These are phyloP conservation scores for Phortica okadai DNA, from an alignment of 2,888 invertebrate species.

Conservation along the genomic window DNA sequence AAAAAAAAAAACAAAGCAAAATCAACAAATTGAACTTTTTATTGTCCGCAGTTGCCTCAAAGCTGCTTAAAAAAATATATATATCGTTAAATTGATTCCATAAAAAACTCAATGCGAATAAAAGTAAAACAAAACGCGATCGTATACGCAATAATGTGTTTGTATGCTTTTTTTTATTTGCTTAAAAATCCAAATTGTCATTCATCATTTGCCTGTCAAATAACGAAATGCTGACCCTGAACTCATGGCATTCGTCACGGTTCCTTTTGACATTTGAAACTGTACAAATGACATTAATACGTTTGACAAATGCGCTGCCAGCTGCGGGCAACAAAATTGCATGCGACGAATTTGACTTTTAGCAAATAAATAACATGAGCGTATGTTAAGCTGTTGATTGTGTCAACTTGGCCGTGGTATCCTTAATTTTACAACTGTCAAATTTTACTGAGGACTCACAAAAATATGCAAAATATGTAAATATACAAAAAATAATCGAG, in stretches of 20 bases:
- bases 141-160: background rate
- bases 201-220: slow-evolving; percentile 32
- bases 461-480: too few species aligned
- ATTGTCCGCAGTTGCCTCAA: slow-evolving; percentile 33
- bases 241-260: slow-evolving; percentile 29
- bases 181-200: background rate
- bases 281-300: background rate
- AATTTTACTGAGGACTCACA: too few species aligned
- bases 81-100: slow-evolving; percentile 14
- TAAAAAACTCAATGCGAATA: background rate
- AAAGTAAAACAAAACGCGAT: background rate
- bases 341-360: too few species aligned
- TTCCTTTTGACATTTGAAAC: background rate
- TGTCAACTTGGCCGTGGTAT: too few species aligned
- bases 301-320: background rate
- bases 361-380: too few species aligned
- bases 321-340: background rate
- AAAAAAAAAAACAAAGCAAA: slow-evolving; percentile 42
- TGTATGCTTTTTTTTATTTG: background rate
- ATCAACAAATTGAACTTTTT: background rate
- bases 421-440: too few species aligned
- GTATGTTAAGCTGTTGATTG: too few species aligned
- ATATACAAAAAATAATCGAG: too few species aligned
- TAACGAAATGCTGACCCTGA: slow-evolving; percentile 44
- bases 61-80: background rate